These are phyloP conservation scores for Drosophila elegans DNA, from an alignment of 1,140 invertebrate species.

Conservation along the genomic window DNA sequence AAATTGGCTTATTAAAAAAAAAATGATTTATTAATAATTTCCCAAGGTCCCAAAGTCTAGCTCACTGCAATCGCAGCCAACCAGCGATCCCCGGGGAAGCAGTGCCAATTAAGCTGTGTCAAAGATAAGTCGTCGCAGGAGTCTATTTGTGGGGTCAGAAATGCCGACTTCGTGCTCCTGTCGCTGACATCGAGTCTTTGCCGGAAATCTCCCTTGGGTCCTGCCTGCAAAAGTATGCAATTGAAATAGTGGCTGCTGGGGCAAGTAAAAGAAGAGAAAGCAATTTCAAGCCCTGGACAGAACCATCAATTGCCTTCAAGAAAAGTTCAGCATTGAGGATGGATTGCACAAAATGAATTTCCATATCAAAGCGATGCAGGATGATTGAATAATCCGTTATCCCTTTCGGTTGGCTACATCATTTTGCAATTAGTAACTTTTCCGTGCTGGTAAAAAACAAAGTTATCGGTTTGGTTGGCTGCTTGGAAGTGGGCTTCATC, in stretches of 20 bases:
- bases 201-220: slow-evolving; percentile 19
- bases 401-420: slow-evolving; percentile 21
- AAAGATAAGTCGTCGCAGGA: slow-evolving; percentile 15
- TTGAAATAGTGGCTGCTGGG: slow-evolving; percentile 32
- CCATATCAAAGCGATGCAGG: slow-evolving; percentile 31
- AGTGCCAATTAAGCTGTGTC: slow-evolving; percentile 50
- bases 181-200: slow-evolving; percentile 17
- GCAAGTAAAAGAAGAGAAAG: slow-evolving; percentile 6
- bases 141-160: slow-evolving; percentile 13
- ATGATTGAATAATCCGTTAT: slow-evolving; percentile 26
- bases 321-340: background rate
- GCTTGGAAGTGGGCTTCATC: slow-evolving; percentile 25
- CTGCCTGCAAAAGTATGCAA: slow-evolving; percentile 39
- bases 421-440: slow-evolving; percentile 48
- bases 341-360: slow-evolving; percentile 12
- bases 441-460: slow-evolving; percentile 32
- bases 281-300: slow-evolving; percentile 13
- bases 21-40: slow-evolving; percentile 10
- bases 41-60: slow-evolving; percentile 91
- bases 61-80: slow-evolving; percentile 92
- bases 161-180: slow-evolving; percentile 7
- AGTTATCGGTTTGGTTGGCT: slow-evolving; percentile 35
- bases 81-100: slow-evolving; percentile 85
- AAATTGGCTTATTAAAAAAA: background rate
- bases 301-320: slow-evolving; percentile 4